Percentiles rank a stretch among this genome's conserved stretches.
These are phyloP conservation scores for Cephalophus harveyi DNA, from an alignment of 2,113 vertebrate genomes.

Conservation along the genomic window DNA sequence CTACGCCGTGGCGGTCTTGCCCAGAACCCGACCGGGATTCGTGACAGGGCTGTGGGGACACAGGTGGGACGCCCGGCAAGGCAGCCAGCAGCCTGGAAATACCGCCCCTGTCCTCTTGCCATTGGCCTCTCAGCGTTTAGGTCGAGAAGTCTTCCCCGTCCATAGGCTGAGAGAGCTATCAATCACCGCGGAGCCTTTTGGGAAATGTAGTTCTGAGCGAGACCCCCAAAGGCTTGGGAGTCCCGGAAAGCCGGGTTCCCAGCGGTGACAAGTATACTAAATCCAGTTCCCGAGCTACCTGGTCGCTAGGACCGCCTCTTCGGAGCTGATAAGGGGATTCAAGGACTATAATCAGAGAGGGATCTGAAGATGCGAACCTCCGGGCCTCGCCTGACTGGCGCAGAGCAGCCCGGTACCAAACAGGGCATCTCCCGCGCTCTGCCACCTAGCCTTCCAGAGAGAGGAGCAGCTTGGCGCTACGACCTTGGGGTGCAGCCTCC, in stretches of 20 bases:
- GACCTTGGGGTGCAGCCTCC: not conserved
- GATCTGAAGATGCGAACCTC: not conserved
- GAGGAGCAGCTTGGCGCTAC: fast-evolving
- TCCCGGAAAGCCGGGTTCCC: not conserved
- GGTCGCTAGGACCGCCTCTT: not conserved
- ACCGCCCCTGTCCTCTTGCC: not conserved
- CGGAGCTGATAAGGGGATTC: not conserved
- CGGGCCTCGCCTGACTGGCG: not conserved
- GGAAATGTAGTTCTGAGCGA: conserved; percentile 25
- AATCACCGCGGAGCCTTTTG: not conserved
- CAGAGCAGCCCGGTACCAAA: not conserved
- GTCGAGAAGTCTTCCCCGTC: not conserved
- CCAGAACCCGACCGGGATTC: not conserved
- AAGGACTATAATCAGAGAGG: not conserved
- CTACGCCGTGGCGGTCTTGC: not conserved
- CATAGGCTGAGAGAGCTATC: not conserved
- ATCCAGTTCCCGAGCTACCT: not conserved
- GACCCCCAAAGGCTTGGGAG: not conserved
- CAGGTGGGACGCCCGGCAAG: not conserved
- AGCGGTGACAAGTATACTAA: not conserved
- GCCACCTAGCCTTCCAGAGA: not conserved
- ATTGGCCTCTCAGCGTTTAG: not conserved
- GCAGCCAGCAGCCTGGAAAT: not conserved
- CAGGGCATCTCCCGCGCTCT: not conserved
- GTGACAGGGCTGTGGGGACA: not conserved